phyloP scores from a whole-genome alignment of 2,797 vertebrate genomes.

The Squalus acanthias region DNA sequence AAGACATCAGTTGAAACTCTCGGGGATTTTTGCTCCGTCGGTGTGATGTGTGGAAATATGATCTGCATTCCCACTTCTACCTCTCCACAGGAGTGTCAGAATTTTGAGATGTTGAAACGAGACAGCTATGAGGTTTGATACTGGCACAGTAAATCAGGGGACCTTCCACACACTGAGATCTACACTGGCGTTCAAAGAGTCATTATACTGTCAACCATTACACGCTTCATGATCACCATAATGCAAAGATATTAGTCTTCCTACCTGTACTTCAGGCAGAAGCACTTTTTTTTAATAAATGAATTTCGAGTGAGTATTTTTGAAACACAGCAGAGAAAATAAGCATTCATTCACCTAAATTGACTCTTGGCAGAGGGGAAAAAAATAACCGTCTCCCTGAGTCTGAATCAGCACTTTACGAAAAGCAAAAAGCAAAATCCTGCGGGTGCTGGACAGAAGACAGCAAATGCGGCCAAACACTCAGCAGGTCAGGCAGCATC shows the following conservation, averaged over 20 bases:
- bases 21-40: background rate
- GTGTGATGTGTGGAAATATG: background rate
- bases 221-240: slow-evolving; percentile 44
- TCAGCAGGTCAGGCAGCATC: background rate
- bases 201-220: slow-evolving; percentile 47
- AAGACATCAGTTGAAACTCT: background rate
- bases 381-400: background rate
- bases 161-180: background rate
- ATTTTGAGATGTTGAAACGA: background rate
- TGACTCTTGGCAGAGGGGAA: background rate
- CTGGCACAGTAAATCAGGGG: slow-evolving; percentile 10
- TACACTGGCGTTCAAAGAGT: slow-evolving; percentile 22
- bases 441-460: background rate
- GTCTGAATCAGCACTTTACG: background rate
- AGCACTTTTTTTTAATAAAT: background rate
- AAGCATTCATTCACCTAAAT: background rate
- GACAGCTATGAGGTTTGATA: background rate
- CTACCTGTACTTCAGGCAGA: slow-evolving; percentile 5
- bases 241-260: slow-evolving; percentile 44
- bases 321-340: background rate
- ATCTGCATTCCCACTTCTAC: background rate
- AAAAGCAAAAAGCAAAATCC: background rate
- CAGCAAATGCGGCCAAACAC: no score
- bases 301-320: background rate
- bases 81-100: background rate